Conservation (phyloP, 2,888 invertebrate species). For the Heliconius cydno region DNA sequence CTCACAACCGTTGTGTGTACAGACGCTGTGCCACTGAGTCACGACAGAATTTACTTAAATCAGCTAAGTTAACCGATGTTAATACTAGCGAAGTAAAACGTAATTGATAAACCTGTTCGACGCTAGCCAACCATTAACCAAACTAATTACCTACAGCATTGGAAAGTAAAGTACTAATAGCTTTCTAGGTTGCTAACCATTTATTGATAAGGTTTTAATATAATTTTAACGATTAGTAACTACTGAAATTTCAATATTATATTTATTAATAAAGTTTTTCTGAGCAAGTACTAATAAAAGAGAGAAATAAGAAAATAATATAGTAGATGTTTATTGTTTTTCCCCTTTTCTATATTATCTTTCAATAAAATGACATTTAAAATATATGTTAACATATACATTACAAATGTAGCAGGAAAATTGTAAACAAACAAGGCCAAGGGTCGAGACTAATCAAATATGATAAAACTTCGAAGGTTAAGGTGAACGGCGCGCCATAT, state of each 20-base stretch:
- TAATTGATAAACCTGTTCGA: constrained; percentile 33
- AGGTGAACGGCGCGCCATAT: constrained; percentile 70
- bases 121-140: constrained; percentile 17
- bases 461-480: constrained; percentile 63
- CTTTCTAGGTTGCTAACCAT: constrained; percentile 32
- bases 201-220: constrained; percentile 9
- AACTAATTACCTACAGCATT: constrained; percentile 28
- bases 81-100: not conserved
- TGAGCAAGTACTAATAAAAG: no score
- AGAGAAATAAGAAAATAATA: no score
- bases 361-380: not conserved
- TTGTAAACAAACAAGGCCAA: constrained; percentile 41
- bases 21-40: not conserved
- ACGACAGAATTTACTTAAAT: not conserved
- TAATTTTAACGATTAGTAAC: not conserved
- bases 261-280: no score
- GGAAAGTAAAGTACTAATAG: constrained; percentile 28
- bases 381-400: not conserved
- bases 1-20: no score
- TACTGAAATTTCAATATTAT: no score
- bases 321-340: no score
- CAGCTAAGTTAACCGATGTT: not conserved
- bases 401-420: constrained; percentile 36
- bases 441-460: constrained; percentile 43
- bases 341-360: not conserved